Base-by-base conservation (phyloP, 2,797 vertebrate genomes). In the Poeciliopsis presidionis region DNA sequence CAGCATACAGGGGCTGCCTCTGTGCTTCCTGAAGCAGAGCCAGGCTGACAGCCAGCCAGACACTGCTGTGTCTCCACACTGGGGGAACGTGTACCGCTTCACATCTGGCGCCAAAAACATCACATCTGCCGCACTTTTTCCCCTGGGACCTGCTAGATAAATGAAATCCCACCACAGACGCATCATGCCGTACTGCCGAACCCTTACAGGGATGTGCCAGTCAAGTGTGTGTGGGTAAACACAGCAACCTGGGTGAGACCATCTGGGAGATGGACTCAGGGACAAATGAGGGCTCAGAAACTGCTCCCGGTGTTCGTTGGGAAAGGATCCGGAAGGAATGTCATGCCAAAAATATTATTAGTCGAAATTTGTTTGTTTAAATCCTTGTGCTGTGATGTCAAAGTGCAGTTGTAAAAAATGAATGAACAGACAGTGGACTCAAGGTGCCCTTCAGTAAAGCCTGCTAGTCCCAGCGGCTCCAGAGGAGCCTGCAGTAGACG, bases 31-130 rank as follows among this genome's bases (percentile, higher is more conserved):
- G 89, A 90, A 85, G 88, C 87, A 81, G 78, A 92, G 84, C 86
- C 88, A 86, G 86, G 75, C 86, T 93, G 92, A 91, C 90, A 93
- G 89, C 87, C 84, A 88, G 84, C 79, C 89, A 86, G 85, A 89
- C 88, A 1, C 86, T 77, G 84, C 84, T 70, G 79, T 41, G 76
- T 77, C 81, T 88, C 82, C 85, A 83, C 85, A 72, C 88, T 25
- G 85, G 83, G 90, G 85, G 81, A 80, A 78, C 84, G 84, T 74
- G 85, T 73, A 82, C 86, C 71, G 65, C 87, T 90, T 89, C 93
- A 91, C 93, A 94, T 95, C 94, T 95, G 95, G 89, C 81, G 74
- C 86, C 87, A 86, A 81, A 87, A 92, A 79, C 90, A 91, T 84
- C 91, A 90, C 94, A 94, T 95, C 93, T 94, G 95, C 87, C 86